Evolutionary conservation across 2,113 vertebrate genomes (phyloP).

Genomic region (Cebidichthys violaceus): DNA sequence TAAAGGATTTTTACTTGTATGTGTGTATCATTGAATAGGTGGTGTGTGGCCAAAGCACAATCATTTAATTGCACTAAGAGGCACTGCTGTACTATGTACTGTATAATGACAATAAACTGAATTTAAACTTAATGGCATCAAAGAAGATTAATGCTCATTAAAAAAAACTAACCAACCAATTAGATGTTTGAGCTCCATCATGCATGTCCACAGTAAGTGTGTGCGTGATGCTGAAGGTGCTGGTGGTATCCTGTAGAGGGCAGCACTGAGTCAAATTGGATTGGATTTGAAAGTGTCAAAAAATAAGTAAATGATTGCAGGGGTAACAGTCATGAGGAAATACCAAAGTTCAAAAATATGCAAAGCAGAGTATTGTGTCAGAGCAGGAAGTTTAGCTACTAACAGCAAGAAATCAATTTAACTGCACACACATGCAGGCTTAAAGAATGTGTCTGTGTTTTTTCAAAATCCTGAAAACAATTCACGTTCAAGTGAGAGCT

Average conservation of each 20-base stretch:
- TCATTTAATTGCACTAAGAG: constrained; percentile 65
- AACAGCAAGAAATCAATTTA: not conserved
- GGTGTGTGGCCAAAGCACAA: constrained; percentile 65
- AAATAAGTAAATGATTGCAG: not conserved
- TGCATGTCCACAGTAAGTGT: not conserved
- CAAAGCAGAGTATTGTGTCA: not conserved
- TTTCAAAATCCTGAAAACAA: not conserved
- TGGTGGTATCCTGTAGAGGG: constrained; percentile 23
- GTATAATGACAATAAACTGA: constrained; percentile 62
- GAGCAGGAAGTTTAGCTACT: not conserved
- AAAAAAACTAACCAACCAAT: not conserved
- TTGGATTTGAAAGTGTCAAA: not conserved
- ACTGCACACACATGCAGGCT: not conserved
- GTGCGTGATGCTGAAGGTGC: not conserved
- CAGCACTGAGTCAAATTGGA: not conserved
- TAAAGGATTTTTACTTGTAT: constrained; percentile 59
- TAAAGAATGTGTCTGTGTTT: not conserved
- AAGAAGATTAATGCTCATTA: not conserved
- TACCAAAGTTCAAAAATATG: not conserved
- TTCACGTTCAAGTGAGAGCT: not conserved
- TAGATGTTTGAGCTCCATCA: constrained; percentile 12
- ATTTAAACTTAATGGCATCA: constrained; percentile 2
- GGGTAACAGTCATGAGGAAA: not conserved
- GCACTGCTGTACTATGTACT: constrained; percentile 59
- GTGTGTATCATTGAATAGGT: constrained; percentile 31